phyloP scores from a whole-genome alignment of 2,888 invertebrate species.

The Ornithoptera alexandrae region DNA sequence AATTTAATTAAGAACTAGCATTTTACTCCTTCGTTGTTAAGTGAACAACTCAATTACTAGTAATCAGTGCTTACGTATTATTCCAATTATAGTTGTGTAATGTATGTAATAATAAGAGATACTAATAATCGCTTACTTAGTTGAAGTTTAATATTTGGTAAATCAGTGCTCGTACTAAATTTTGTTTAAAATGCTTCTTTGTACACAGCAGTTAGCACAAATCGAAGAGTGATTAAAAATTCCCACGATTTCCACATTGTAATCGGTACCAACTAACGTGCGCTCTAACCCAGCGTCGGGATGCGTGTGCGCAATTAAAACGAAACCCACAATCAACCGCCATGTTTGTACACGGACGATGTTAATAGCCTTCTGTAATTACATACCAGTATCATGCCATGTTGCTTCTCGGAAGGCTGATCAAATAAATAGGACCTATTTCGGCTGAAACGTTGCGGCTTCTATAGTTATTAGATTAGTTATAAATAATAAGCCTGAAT shows the following conservation, averaged over 20 bases:
- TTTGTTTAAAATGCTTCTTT: not conserved
- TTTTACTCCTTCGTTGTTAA: not conserved
- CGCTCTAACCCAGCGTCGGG: conserved; percentile 69
- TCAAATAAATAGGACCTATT: conserved; percentile 77
- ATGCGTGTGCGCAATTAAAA: conserved; percentile 80
- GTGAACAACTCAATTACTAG: not conserved
- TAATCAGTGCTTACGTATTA: not conserved
- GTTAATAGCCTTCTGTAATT: conserved; percentile 79
- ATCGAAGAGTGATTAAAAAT: conserved; percentile 67
- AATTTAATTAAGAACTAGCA: not conserved
- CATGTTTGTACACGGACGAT: conserved; percentile 80
- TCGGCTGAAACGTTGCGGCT: conserved; percentile 48
- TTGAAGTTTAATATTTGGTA: not conserved
- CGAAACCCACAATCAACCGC: conserved; percentile 78
- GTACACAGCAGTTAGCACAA: conserved; percentile 34
- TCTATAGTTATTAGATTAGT: conserved; percentile 26
- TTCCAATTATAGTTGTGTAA: not conserved
- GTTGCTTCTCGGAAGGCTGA: conserved; percentile 76
- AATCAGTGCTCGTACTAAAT: not conserved
- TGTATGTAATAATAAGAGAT: no score
- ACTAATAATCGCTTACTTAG: not conserved
- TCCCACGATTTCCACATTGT: conserved; percentile 56
- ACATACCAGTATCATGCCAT: conserved; percentile 75
- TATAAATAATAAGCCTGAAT: not conserved
- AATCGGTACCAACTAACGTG: conserved; percentile 48